These are phyloP conservation scores for Lucinisca nassula DNA, from an alignment of 2,888 invertebrate genomes.

Conservation along the genomic window DNA sequence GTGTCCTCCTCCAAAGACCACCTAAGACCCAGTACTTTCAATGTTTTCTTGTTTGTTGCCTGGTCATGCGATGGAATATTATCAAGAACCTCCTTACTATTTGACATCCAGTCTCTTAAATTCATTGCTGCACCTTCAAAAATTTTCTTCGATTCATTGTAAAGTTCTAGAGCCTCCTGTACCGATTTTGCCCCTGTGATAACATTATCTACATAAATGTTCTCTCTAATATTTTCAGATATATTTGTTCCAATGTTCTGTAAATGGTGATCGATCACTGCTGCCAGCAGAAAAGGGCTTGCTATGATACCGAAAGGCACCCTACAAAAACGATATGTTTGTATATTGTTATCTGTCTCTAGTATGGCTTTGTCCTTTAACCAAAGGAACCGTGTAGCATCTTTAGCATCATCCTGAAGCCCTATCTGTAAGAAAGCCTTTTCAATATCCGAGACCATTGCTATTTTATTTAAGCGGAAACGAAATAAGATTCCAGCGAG, in stretches of 20 bases:
- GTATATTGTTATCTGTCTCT: not conserved
- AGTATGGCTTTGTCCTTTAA: not conserved
- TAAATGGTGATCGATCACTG: not conserved
- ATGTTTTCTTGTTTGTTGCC: not conserved
- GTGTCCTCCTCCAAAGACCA: constrained; percentile 18
- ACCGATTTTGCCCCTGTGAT: not conserved
- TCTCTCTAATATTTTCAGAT: not conserved
- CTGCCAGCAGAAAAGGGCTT: constrained; percentile 1
- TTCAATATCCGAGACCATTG: too few species aligned
- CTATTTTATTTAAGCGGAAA: too few species aligned
- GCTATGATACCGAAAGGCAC: not conserved
- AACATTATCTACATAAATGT: constrained; percentile 6
- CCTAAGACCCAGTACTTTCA: constrained; percentile 20
- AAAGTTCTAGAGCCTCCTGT: not conserved
- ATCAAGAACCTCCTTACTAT: not conserved
- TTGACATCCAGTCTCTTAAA: constrained; percentile 26
- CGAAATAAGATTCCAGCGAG: too few species aligned
- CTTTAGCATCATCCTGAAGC: not conserved
- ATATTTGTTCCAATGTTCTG: too few species aligned
- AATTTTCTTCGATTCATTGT: not conserved
- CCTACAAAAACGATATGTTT: not conserved
- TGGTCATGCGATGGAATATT: not conserved
- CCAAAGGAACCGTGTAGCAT: constrained; percentile 34
- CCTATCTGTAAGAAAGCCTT: constrained; percentile 26
- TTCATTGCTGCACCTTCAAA: too few species aligned